phyloP scores from a whole-genome alignment of 1,140 invertebrate genomes.

The Micrasema minimum region DNA sequence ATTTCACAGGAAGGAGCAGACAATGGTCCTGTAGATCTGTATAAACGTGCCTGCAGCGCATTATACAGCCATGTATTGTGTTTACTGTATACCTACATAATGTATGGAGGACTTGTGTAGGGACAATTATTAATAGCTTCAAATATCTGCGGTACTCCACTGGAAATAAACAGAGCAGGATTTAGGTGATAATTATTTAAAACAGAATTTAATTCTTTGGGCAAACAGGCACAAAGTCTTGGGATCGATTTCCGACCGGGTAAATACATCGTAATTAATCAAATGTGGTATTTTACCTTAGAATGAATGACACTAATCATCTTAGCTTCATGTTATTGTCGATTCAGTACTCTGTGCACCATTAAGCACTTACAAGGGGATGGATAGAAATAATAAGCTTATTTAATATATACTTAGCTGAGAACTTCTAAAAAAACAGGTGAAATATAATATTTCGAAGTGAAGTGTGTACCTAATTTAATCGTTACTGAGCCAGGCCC shows the following conservation, averaged over 20 bases:
- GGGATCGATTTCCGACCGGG: not conserved
- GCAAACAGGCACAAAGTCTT: not conserved
- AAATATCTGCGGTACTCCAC: constrained; percentile 1
- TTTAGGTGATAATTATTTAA: not conserved
- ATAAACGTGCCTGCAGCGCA: not conserved
- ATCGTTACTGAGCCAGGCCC: too few relatives aligned
- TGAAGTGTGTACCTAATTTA: too few relatives aligned
- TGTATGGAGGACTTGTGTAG: not conserved
- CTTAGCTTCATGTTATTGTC: not conserved
- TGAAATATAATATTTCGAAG: too few relatives aligned
- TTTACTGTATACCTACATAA: not conserved
- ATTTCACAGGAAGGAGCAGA: too few relatives aligned
- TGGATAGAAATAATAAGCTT: too few relatives aligned
- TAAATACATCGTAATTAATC: not conserved
- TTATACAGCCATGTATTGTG: not conserved
- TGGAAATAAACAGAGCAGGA: not conserved
- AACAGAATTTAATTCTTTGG: not conserved
- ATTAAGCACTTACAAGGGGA: too few relatives aligned
- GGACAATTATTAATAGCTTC: constrained; percentile 18
- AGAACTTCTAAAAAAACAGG: too few relatives aligned
- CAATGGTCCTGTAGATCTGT: too few relatives aligned
- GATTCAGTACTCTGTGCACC: too few relatives aligned
- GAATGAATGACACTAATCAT: not conserved
- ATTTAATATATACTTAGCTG: too few relatives aligned
- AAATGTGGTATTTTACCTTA: not conserved